These are phyloP conservation scores for Pachyramphus minor DNA, from an alignment of 2,113 vertebrate species.

Conservation along the genomic window DNA sequence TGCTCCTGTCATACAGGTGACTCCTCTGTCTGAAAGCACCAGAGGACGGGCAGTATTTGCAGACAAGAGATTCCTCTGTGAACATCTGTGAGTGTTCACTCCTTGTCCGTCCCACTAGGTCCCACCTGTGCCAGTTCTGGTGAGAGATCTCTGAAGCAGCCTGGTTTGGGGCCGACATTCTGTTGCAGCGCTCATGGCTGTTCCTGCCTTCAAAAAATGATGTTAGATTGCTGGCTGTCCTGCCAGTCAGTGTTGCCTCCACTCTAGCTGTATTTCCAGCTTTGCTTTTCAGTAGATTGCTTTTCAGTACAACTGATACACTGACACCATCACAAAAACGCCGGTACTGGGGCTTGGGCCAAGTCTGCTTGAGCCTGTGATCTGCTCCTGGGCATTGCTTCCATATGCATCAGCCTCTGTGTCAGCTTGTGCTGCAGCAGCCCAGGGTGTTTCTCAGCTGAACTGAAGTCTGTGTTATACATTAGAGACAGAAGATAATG, in stretches of 20 bases:
- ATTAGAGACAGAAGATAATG: not conserved
- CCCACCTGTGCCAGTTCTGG: not conserved
- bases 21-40: not conserved
- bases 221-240: not conserved
- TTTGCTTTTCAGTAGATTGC: not conserved
- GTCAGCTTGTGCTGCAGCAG: not conserved
- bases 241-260: not conserved
- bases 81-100: not conserved
- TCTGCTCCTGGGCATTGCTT: not conserved
- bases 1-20: not conserved
- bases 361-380: not conserved
- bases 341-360: fast-evolving
- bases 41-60: not conserved
- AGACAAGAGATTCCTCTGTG: not conserved
- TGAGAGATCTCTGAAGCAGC: not conserved
- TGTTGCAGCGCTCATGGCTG: not conserved
- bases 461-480: not conserved
- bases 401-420: fast-evolving
- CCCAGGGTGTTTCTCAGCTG: not conserved
- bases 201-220: not conserved
- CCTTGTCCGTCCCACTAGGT: not conserved
- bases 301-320: not conserved
- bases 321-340: not conserved
- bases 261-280: not conserved
- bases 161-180: not conserved